Evolutionary conservation across 2,888 invertebrate species (phyloP).

Genomic region (Melipona bicolor): DNA sequence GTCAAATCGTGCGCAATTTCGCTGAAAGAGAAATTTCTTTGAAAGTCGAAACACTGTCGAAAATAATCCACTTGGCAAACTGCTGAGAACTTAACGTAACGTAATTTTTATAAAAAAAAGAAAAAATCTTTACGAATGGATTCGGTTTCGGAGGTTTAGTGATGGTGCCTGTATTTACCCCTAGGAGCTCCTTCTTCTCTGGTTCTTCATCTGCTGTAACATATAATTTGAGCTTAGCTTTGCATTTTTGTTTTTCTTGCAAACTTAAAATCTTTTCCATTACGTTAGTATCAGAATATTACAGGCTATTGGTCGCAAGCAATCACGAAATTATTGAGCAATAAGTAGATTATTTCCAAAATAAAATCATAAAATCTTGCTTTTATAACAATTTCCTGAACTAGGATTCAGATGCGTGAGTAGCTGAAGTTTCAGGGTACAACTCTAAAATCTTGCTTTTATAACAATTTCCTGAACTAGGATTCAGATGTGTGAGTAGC

Average conservation of each 20-base stretch:
- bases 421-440: too few relatives aligned
- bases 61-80: conserved; percentile 62
- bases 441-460: background rate
- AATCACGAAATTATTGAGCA: too few relatives aligned
- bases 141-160: conserved; percentile 83
- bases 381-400: background rate
- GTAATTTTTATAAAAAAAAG: conserved; percentile 72
- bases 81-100: conserved; percentile 63
- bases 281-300: too few relatives aligned
- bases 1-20: background rate
- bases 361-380: background rate
- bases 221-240: background rate
- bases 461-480: background rate
- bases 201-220: conserved; percentile 81
- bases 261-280: too few relatives aligned
- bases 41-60: background rate
- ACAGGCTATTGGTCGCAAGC: too few relatives aligned
- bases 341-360: background rate
- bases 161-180: conserved; percentile 83
- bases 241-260: too few relatives aligned
- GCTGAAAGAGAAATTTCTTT: background rate
- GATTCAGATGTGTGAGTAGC: too few relatives aligned
- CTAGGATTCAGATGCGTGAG: background rate
- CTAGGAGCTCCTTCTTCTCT: conserved; percentile 83
- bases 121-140: conserved; percentile 83